Evolutionary conservation across 2,888 invertebrate species (phyloP).

Genomic region (Morinoia aosen): DNA sequence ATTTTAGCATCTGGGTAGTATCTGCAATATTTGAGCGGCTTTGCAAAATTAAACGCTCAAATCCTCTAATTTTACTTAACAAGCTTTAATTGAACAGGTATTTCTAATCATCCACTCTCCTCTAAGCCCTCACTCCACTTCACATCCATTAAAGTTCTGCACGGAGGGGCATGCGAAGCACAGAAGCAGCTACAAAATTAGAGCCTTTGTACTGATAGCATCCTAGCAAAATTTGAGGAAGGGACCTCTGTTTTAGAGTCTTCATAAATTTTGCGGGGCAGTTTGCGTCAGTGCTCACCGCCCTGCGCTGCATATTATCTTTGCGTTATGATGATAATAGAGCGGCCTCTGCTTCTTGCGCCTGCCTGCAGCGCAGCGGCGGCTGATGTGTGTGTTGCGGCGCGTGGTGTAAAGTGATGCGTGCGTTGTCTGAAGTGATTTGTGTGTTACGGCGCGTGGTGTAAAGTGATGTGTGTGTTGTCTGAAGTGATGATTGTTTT

Average conservation of each 20-base stretch:
- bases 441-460: too few species aligned
- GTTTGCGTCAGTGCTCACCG: neutral
- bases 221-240: neutral
- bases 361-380: too few species aligned
- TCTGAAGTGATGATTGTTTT: too few species aligned
- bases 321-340: neutral
- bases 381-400: too few species aligned
- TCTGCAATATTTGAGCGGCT: neutral
- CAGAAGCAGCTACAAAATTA: neutral
- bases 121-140: neutral
- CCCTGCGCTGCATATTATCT: conserved; percentile 20
- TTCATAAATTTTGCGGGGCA: neutral
- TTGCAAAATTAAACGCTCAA: neutral
- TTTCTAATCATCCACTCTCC: neutral
- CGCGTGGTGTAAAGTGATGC: too few species aligned
- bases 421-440: too few species aligned
- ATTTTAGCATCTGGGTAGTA: neutral
- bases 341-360: neutral
- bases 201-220: conserved; percentile 10
- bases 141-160: neutral
- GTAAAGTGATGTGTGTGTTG: too few species aligned
- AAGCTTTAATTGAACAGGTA: neutral
- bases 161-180: neutral
- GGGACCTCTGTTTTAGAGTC: neutral
- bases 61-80: neutral